Evolutionary conservation across 2,888 invertebrate genomes (phyloP).

Genomic region (Mesorhabditis belari): DNA sequence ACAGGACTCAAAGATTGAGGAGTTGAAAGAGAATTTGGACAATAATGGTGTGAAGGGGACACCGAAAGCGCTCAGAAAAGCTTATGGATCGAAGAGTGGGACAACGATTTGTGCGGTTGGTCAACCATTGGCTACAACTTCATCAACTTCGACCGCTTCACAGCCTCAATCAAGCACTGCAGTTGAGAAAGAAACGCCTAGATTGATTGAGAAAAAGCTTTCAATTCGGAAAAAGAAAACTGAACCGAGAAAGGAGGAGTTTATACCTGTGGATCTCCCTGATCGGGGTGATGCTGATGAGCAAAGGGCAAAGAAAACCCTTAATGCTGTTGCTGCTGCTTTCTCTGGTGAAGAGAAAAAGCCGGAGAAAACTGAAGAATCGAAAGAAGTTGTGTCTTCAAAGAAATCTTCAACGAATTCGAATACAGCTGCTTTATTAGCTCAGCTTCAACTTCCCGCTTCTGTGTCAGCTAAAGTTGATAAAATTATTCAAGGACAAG

Average conservation of each 20-base stretch:
- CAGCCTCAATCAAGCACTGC: constrained; percentile 4
- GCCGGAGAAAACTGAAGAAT: constrained; percentile 7
- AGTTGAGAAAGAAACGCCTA: constrained; percentile 10
- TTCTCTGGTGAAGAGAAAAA: constrained; percentile 22
- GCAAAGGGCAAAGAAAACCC: constrained; percentile 46
- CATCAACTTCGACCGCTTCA: constrained; percentile 12
- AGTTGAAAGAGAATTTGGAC: constrained; percentile 1
- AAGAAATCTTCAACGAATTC: constrained; percentile 9
- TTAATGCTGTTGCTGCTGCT: constrained; percentile 49
- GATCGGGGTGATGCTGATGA: constrained; percentile 39
- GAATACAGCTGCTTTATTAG: constrained; percentile 27
- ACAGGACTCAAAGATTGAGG: constrained; percentile 12
- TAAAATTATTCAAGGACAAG: constrained; percentile 33
- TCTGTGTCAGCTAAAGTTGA: constrained; percentile 49
- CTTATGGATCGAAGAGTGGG: constrained; percentile 35
- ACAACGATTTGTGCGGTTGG: constrained; percentile 37
- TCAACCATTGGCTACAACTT: constrained; percentile 16
- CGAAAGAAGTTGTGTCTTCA: constrained; percentile 12
- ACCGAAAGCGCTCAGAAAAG: constrained; percentile 31
- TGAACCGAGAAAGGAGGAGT: constrained; percentile 9
- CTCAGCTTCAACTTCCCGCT: constrained; percentile 44
- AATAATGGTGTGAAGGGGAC: background rate
- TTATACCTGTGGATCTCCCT: constrained; percentile 3
- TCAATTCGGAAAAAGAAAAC: constrained; percentile 29
- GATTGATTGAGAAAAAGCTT: constrained; percentile 36